Evolutionary conservation across 2,113 vertebrate species (phyloP), one percentile per base, ranked within the genome.

Genomic region (Oreocharis arfaki): DNA sequence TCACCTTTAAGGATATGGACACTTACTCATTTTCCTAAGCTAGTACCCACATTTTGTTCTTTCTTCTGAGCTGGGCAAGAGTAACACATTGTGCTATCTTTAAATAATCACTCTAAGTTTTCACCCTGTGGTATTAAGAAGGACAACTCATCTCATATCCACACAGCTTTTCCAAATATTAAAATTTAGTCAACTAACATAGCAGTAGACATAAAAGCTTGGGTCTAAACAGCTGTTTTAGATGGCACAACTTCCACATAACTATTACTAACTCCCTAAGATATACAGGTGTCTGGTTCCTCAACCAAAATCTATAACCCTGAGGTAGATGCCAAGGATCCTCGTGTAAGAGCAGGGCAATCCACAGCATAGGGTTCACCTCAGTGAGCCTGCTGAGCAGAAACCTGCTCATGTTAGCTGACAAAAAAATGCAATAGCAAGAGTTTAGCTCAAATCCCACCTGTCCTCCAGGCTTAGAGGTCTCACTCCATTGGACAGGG

Each of bases 291-390:
- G 22, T 7, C 71, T 61, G 20, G 24, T 13, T 84, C 18, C 50
- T 46, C 1, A 0, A 81, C 10, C 39, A 70, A 81, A 74, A 47
- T 46, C 46, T 13, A 3, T 11, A 56, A 44, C 6, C 35, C n/a
- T 46, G 16, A 61, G 16, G 28, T 11, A 35, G 16, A 35, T 42
- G 26, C 12, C 16, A 19, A 60, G 32, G 50, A 32, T 39, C n/a
- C 22, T 1, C 1, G 4, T 21, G 0, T 13, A 41, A 56, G 3
- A 41, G 16, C 4, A 33, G 33, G n/a, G 46, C 16, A 23, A 50
- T 22, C 39, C 87, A 64, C 64, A 63, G 77, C 13, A 23, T 0
- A 6, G 4, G 44, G 52, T 10, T 92, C 67, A 39, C 73, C 67
- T 2, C 39, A 61, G 16, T 4, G 28, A 65, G 16, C 28, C 69